Evolutionary conservation across 2,113 vertebrate species (phyloP).

Genomic region (Otus sunia): DNA sequence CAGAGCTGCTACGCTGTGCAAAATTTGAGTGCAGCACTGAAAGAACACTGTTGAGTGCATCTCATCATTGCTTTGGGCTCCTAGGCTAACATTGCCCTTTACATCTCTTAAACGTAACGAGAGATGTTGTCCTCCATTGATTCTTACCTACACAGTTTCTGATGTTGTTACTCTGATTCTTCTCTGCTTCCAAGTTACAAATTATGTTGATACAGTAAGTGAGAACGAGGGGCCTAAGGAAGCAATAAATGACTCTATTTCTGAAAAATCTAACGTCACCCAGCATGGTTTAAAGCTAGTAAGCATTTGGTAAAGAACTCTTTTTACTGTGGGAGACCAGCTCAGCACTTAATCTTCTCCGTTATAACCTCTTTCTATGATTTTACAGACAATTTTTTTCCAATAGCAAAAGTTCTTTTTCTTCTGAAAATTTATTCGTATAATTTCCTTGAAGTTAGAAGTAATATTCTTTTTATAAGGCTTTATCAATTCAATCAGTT

Average conservation of each 20-base stretch:
- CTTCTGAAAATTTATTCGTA: neutral
- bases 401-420: neutral
- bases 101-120: neutral
- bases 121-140: neutral
- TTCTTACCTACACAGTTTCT: neutral
- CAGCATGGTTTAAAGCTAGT: neutral
- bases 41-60: neutral
- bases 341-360: neutral
- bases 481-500: neutral
- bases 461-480: neutral
- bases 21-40: neutral
- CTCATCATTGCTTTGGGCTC: neutral
- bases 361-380: neutral
- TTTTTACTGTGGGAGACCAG: neutral
- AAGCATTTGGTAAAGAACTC: neutral
- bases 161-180: neutral
- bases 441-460: neutral
- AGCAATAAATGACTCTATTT: neutral
- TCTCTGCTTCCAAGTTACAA: neutral
- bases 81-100: neutral
- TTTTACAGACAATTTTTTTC: neutral
- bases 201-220: neutral
- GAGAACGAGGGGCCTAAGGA: neutral
- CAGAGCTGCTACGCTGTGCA: neutral
- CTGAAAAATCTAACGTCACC: neutral